phyloP scores from a whole-genome alignment of 1,140 invertebrate species.

The Druon quercuslanigerum region DNA sequence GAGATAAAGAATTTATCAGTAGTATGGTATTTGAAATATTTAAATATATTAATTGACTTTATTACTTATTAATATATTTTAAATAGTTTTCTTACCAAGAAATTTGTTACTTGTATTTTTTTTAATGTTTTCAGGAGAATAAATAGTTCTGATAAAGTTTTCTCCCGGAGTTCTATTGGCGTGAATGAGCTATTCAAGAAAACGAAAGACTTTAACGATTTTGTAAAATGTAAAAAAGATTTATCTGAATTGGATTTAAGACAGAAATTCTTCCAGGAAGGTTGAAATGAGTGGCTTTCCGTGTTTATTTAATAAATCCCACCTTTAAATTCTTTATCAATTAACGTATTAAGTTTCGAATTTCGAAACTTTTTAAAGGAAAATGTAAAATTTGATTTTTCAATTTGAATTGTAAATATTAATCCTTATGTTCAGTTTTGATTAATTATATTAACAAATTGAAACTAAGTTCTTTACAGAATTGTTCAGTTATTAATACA shows the following conservation, averaged over 20 bases:
- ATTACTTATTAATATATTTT: no score
- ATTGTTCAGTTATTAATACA: no score
- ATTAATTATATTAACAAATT: no score
- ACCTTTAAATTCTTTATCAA: background rate
- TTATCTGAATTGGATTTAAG: slow-evolving; percentile 10
- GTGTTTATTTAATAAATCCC: background rate
- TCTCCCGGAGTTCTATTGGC: background rate
- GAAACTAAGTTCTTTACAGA: no score
- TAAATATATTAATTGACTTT: no score
- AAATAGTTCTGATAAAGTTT: background rate
- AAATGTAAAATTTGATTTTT: background rate
- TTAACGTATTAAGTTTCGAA: background rate
- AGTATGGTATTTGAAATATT: no score
- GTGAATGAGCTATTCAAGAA: background rate
- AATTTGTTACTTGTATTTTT: no score
- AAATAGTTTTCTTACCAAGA: no score
- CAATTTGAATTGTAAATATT: no score
- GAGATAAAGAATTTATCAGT: no score
- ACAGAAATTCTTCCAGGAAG: background rate
- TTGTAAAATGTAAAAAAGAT: slow-evolving; percentile 21
- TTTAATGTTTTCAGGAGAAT: background rate
- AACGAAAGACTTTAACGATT: slow-evolving; percentile 3
- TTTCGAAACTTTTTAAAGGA: background rate
- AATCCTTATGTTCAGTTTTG: no score
- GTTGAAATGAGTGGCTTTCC: slow-evolving; percentile 15